These are phyloP conservation scores for Hycleus phaleratus DNA, from an alignment of 1,140 invertebrate species.

Conservation along the genomic window DNA sequence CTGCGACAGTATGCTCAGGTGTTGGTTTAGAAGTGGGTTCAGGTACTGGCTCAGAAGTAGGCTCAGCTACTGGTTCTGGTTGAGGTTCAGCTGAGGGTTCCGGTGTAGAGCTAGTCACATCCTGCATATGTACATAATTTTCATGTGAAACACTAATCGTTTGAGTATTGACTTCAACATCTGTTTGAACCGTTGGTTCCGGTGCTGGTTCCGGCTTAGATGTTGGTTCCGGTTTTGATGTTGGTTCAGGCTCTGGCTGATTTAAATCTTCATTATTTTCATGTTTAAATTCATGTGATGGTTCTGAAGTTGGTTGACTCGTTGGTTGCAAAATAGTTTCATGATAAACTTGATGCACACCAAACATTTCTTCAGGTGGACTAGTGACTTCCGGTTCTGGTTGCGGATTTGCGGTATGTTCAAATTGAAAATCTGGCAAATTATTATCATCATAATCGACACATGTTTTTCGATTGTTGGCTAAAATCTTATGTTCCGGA, in stretches of 20 bases:
- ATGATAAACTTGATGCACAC: slow-evolving; percentile 30
- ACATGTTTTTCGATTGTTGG: slow-evolving; percentile 44
- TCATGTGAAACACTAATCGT: slow-evolving; percentile 18
- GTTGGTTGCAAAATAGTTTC: slow-evolving; percentile 24
- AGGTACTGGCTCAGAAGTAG: slow-evolving; percentile 5
- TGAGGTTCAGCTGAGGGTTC: slow-evolving; percentile 21
- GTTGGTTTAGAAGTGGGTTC: slow-evolving; percentile 27
- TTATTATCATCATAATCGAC: slow-evolving; percentile 20
- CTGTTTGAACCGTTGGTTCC: slow-evolving; percentile 15
- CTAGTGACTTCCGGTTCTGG: slow-evolving; percentile 24
- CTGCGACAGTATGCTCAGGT: neutral
- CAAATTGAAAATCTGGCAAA: slow-evolving; percentile 2
- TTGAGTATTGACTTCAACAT: slow-evolving; percentile 29
- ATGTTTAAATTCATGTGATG: slow-evolving; percentile 21
- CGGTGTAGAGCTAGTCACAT: neutral
- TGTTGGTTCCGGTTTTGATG: slow-evolving; percentile 29
- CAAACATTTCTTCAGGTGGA: slow-evolving; percentile 14
- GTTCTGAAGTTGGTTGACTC: slow-evolving; percentile 33
- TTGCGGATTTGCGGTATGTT: slow-evolving; percentile 28
- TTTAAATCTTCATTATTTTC: neutral
- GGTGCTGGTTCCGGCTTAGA: slow-evolving; percentile 32
- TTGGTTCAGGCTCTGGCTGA: slow-evolving; percentile 38
- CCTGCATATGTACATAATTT: neutral
- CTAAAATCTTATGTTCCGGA: slow-evolving; percentile 47
- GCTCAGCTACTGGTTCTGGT: slow-evolving; percentile 24